Evolutionary conservation across 92 coral and sea anemone genomes (phyloP).

Genomic region (Phenganax marumi): DNA sequence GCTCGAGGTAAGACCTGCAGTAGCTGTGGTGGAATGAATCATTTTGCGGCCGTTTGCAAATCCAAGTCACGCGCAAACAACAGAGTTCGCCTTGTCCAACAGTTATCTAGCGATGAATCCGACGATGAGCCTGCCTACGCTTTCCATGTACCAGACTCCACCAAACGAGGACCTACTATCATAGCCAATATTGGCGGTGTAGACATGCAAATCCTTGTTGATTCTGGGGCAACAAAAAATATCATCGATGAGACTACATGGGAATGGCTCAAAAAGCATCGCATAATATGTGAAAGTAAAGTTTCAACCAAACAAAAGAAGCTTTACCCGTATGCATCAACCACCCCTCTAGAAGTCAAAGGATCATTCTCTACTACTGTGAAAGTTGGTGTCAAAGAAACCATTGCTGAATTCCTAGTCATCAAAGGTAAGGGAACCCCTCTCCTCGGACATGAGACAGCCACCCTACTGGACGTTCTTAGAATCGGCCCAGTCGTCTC

Average conservation of each 20-base stretch:
- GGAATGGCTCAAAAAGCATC: too few species aligned
- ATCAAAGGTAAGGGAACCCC: slow-evolving; percentile 57
- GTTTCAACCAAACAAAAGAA: slow-evolving; percentile 31
- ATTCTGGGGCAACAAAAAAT: too few species aligned
- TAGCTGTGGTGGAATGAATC: too few species aligned
- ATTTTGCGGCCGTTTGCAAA: too few species aligned
- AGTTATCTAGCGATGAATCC: too few species aligned
- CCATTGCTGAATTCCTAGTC: slow-evolving; percentile 24
- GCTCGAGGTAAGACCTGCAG: too few species aligned
- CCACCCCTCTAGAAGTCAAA: neutral
- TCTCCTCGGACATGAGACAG: slow-evolving; percentile 43
- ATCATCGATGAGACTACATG: too few species aligned
- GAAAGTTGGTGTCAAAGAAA: neutral
- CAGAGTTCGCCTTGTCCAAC: too few species aligned
- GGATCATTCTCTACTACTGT: too few species aligned
- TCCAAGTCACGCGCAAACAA: slow-evolving; percentile 41
- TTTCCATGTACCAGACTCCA: slow-evolving; percentile 45
- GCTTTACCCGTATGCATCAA: slow-evolving; percentile 40
- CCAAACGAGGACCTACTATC: too few species aligned
- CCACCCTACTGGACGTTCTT: too few species aligned
- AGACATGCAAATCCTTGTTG: slow-evolving; percentile 53
- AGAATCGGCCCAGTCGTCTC: neutral
- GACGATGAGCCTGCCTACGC: slow-evolving; percentile 41
- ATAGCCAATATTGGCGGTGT: slow-evolving; percentile 33
- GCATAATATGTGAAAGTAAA: slow-evolving; percentile 40